A percentile compares a stretch with the other conserved stretches of the same genome.
phyloP scores from a whole-genome alignment of 2,888 invertebrate species.

The Halictus quadricinctus region DNA sequence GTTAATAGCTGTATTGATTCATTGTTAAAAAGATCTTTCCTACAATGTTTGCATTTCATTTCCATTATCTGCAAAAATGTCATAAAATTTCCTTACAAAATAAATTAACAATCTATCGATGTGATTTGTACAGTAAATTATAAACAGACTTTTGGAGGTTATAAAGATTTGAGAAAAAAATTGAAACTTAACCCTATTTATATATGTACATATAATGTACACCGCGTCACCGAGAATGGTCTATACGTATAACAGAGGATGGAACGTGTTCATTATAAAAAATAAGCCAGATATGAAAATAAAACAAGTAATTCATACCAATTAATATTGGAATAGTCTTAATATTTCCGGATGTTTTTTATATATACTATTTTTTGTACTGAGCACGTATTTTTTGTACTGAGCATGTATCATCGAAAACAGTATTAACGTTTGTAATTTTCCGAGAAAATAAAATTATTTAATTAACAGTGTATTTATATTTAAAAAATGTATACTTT shows the following conservation, averaged over 20 bases:
- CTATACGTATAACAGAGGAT: not conserved
- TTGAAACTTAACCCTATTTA: not conserved
- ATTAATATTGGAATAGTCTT: not conserved
- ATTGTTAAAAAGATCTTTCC: conserved; percentile 53
- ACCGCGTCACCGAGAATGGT: not conserved
- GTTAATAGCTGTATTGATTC: conserved; percentile 44
- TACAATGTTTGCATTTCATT: conserved; percentile 62
- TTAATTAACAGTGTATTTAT: not conserved
- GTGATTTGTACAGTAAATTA: not conserved
- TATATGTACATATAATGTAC: not conserved
- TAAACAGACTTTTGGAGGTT: conserved; percentile 14
- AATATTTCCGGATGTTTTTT: not conserved
- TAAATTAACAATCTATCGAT: not conserved
- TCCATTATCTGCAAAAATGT: conserved; percentile 43
- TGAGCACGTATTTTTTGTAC: not conserved
- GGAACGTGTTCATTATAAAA: not conserved
- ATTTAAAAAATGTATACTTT: not conserved
- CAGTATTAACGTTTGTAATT: not conserved
- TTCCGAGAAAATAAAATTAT: not conserved
- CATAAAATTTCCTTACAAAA: not conserved
- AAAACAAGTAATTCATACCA: not conserved
- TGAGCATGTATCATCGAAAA: not conserved
- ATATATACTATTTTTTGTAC: not conserved
- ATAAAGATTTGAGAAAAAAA: not conserved
- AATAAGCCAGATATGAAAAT: not conserved